A percentile compares a stretch with the other conserved stretches of the same genome.
Evolutionary conservation across 2,797 vertebrate species (phyloP).

Genomic region (Caiman crocodilus): DNA sequence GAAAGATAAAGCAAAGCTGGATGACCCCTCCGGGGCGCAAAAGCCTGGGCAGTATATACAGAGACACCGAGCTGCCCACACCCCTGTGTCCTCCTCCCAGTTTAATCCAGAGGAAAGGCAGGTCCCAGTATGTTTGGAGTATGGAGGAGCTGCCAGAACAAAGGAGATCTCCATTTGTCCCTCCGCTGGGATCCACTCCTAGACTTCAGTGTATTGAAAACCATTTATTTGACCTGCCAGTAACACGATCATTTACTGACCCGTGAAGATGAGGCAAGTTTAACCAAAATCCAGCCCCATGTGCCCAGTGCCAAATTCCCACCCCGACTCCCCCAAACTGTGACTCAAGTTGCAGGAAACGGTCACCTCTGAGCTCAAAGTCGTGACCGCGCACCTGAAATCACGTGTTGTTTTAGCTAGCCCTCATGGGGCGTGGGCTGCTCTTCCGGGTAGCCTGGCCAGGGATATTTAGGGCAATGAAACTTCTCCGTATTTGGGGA

Average conservation of each 20-base stretch:
- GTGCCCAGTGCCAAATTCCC: constrained; percentile 3
- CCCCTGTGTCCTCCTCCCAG: too few species aligned
- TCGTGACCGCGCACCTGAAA: not conserved
- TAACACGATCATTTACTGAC: constrained; percentile 20
- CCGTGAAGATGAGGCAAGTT: constrained; percentile 50
- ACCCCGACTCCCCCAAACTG: not conserved
- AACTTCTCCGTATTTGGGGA: not conserved
- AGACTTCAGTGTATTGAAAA: not conserved
- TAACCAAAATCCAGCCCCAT: constrained; percentile 13
- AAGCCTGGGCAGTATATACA: too few species aligned
- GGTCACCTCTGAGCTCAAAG: too few species aligned
- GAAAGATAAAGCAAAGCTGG: too few species aligned
- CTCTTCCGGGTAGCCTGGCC: not conserved
- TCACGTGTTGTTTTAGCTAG: not conserved
- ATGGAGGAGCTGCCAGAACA: too few species aligned
- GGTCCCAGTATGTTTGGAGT: too few species aligned
- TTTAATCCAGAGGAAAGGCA: too few species aligned
- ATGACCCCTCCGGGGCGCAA: too few species aligned
- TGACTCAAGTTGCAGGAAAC: too few species aligned
- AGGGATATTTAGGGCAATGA: constrained; percentile 31
- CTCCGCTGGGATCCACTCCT: too few species aligned
- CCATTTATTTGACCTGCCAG: not conserved
- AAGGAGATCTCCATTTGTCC: too few species aligned
- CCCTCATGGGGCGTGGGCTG: not conserved
- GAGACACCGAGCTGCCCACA: too few species aligned